phyloP scores from a whole-genome alignment of 2,888 invertebrate species.

The Argynnis bischoffii region DNA sequence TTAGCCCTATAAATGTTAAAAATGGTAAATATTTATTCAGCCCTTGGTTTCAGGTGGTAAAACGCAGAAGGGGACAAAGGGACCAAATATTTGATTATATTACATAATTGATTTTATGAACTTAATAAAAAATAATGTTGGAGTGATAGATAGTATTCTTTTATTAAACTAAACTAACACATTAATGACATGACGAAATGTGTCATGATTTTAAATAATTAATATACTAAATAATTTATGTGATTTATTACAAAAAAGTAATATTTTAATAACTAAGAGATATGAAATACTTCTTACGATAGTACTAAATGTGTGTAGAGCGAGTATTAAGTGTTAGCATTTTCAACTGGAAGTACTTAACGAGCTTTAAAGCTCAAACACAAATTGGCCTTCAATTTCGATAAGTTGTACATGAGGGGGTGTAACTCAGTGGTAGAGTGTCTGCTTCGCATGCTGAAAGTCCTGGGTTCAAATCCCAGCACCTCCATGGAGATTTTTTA shows the following conservation, averaged over 20 bases:
- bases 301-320: neutral
- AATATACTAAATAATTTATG: no score
- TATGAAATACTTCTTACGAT: neutral
- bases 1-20: slow-evolving; percentile 78
- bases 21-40: neutral
- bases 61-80: neutral
- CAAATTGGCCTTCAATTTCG: neutral
- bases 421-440: slow-evolving; percentile 83
- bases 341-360: neutral
- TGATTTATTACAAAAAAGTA: no score
- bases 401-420: slow-evolving; percentile 51
- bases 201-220: no score
- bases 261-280: no score
- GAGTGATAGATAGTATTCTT: no score
- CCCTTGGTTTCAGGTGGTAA: neutral
- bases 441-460: slow-evolving; percentile 87
- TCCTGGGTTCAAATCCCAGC: slow-evolving; percentile 86
- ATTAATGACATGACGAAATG: no score
- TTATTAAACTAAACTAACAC: no score
- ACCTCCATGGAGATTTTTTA: slow-evolving; percentile 67
- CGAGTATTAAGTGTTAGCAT: no score
- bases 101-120: no score
- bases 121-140: no score
- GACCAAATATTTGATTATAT: no score
- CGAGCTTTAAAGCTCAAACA: neutral